phyloP scores from a whole-genome alignment of 2,888 invertebrate species.

The Drosophila birchii region DNA sequence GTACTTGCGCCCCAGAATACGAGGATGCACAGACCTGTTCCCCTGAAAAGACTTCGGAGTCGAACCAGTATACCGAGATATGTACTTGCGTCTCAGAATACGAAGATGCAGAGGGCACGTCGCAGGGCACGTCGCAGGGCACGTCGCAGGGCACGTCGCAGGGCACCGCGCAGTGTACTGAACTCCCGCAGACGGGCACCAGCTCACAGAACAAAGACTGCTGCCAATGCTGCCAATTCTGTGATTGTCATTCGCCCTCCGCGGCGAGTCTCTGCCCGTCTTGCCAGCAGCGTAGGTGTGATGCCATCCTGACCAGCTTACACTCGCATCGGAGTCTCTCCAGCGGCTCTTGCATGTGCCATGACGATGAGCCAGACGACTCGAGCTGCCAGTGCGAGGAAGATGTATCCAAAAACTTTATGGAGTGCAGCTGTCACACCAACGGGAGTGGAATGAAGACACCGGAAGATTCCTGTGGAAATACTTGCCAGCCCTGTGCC shows the following conservation, averaged over 20 bases:
- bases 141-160: not conserved
- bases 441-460: conserved; percentile 8
- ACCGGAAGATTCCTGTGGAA: not conserved
- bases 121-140: too few relatives aligned
- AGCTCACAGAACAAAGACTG: not conserved
- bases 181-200: not conserved
- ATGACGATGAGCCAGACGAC: not conserved
- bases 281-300: not conserved
- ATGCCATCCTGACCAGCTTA: conserved; percentile 13
- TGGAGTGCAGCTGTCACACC: conserved; percentile 4
- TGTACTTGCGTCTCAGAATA: too few relatives aligned
- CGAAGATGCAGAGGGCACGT: too few relatives aligned
- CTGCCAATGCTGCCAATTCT: not conserved
- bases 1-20: too few relatives aligned
- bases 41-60: not conserved
- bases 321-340: conserved; percentile 21
- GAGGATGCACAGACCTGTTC: not conserved
- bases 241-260: conserved; percentile 16
- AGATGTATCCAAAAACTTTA: not conserved
- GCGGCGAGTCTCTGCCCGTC: not conserved
- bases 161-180: not conserved
- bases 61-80: not conserved
- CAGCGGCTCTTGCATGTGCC: conserved; percentile 16
- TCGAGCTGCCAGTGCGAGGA: not conserved
- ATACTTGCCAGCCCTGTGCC: not conserved